Percentiles rank a stretch among this genome's conserved stretches.
These are phyloP conservation scores for Troides oblongomaculatus DNA, from an alignment of 2,888 invertebrate genomes.

Conservation along the genomic window DNA sequence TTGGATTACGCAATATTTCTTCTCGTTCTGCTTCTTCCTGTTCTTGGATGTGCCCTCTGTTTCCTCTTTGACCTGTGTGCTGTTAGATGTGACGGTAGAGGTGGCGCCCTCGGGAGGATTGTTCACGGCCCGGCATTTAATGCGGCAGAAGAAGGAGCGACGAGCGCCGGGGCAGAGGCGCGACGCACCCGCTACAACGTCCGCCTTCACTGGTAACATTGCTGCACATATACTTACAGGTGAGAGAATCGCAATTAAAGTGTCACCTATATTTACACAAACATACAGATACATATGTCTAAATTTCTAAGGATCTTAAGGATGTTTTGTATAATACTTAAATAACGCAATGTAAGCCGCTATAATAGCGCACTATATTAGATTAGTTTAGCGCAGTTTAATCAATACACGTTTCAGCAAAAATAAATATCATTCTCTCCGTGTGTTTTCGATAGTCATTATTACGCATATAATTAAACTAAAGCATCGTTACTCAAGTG, in stretches of 20 bases:
- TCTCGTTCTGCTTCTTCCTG: conserved; percentile 85
- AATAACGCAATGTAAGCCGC: too few species aligned
- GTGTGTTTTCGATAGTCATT: too few species aligned
- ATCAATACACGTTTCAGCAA: too few species aligned
- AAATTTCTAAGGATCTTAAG: too few species aligned
- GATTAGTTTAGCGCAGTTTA: too few species aligned
- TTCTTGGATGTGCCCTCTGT: conserved; percentile 81
- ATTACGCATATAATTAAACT: too few species aligned
- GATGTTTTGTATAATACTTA: too few species aligned
- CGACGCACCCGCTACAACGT: conserved; percentile 87
- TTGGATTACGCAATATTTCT: conserved; percentile 93
- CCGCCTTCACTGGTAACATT: conserved; percentile 94
- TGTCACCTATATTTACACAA: too few species aligned
- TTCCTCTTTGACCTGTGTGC: conserved; percentile 84
- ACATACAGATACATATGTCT: too few species aligned
- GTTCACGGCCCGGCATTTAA: conserved; percentile 84
- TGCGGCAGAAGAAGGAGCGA: conserved; percentile 95
- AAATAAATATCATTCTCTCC: too few species aligned
- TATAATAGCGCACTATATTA: too few species aligned
- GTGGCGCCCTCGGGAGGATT: not conserved
- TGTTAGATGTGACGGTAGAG: conserved; percentile 33
- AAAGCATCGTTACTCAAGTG: too few species aligned
- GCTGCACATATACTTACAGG: conserved; percentile 76
- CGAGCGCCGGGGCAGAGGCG: conserved; percentile 92
- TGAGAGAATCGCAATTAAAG: conserved; percentile 1